These are phyloP conservation scores for Alviniconcha marisindica DNA, from an alignment of 1,140 invertebrate genomes.

Conservation along the genomic window DNA sequence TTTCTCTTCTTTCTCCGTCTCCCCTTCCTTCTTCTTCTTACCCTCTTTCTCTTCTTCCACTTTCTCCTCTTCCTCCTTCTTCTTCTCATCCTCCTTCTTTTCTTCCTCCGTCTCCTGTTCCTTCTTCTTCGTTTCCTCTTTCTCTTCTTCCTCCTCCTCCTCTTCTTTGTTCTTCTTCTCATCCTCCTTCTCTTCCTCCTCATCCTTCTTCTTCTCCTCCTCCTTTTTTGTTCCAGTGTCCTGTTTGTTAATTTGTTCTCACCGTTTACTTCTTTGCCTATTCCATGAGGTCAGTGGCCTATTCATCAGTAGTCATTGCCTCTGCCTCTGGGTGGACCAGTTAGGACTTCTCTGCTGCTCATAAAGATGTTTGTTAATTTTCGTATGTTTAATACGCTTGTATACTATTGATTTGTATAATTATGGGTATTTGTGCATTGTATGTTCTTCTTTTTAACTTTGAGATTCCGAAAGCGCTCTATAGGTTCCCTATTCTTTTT, in stretches of 20 bases:
- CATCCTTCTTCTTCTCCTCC: neutral
- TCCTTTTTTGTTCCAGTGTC: neutral
- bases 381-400: too few relatives aligned
- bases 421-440: too few relatives aligned
- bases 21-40: neutral
- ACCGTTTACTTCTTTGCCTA: neutral
- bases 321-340: too few relatives aligned
- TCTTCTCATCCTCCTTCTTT: neutral
- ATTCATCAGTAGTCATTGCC: too few relatives aligned
- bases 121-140: constrained; percentile 9
- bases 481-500: too few relatives aligned
- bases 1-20: neutral
- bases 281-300: too few relatives aligned
- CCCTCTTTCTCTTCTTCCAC: too few relatives aligned
- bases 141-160: neutral
- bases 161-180: neutral
- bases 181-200: neutral
- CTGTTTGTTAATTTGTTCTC: neutral
- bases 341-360: too few relatives aligned
- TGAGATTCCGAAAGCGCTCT: too few relatives aligned
- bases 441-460: too few relatives aligned
- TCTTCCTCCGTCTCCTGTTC: neutral
- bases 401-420: too few relatives aligned
- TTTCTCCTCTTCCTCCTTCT: neutral
- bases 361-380: too few relatives aligned